A percentile compares a stretch with the other conserved stretches of the same genome.
These are phyloP conservation scores for Plecturocebus donacophilus DNA, from an alignment of 2,113 vertebrate genomes.

Conservation along the genomic window DNA sequence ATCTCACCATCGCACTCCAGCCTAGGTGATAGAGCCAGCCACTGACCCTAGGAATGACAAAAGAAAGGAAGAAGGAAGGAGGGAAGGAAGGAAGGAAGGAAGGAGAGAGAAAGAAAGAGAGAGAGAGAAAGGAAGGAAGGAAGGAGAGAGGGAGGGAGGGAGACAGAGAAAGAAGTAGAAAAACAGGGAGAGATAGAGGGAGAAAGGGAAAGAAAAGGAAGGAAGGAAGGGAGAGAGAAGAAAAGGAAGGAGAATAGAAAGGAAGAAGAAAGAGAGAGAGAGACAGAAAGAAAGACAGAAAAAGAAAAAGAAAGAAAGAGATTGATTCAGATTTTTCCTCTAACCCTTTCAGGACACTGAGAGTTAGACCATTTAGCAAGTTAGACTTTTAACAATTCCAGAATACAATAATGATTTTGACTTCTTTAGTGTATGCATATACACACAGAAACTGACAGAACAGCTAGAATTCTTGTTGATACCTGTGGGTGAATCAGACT, in stretches of 20 bases:
- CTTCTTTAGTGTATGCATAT: neutral
- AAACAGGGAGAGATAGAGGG: rapidly evolving
- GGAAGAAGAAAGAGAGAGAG: rapidly evolving
- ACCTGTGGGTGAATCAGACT: neutral
- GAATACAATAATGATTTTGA: neutral
- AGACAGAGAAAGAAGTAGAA: no score
- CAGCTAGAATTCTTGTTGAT: neutral
- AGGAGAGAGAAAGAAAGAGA: no score
- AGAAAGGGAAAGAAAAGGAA: no score
- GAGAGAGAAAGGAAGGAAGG: no score
- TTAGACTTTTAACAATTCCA: neutral
- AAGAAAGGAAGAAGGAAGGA: no score
- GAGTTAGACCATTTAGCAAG: neutral
- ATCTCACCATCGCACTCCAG: no score
- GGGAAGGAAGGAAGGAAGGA: no score
- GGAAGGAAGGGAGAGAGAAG: no score
- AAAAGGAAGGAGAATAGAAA: rapidly evolving
- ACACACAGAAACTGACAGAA: neutral
- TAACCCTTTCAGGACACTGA: neutral
- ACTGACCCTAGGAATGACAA: no score
- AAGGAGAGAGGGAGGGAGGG: no score
- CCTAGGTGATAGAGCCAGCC: no score
- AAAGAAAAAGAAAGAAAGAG: no score
- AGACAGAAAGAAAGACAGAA: rapidly evolving
- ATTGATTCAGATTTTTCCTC: neutral